These are phyloP conservation scores for Argyresthia albistria DNA, from an alignment of 2,888 invertebrate species.

Conservation along the genomic window DNA sequence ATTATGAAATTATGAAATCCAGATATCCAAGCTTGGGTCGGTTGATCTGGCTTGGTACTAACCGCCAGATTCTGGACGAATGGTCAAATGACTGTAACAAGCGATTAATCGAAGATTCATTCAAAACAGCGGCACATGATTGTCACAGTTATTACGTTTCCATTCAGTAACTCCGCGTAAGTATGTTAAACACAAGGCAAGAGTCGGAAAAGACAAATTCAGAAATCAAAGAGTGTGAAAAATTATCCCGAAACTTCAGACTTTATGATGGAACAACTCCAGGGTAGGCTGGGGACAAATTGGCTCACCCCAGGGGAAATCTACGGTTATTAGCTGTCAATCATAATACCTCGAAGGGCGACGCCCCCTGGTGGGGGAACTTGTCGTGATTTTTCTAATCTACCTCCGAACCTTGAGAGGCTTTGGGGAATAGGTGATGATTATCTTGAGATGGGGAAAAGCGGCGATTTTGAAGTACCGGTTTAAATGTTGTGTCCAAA, in stretches of 20 bases:
- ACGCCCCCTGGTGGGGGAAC: neutral
- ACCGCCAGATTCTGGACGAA: too few species aligned
- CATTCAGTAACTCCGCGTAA: too few species aligned
- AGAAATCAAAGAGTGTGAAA: neutral
- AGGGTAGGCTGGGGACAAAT: constrained; percentile 35
- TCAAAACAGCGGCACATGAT: too few species aligned
- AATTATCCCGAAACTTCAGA: neutral
- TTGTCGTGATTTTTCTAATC: neutral
- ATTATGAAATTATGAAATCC: too few species aligned
- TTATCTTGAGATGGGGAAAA: neutral
- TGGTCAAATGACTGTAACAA: too few species aligned
- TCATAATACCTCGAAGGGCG: constrained; percentile 22
- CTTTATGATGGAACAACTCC: neutral
- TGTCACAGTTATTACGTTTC: too few species aligned
- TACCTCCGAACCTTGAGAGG: neutral
- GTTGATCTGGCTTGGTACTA: too few species aligned
- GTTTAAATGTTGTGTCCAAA: too few species aligned
- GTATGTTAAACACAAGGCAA: too few species aligned
- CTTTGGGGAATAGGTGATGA: neutral
- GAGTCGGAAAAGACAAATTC: too few species aligned
- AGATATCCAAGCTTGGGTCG: too few species aligned
- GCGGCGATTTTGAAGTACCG: neutral
- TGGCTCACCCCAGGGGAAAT: constrained; percentile 50
- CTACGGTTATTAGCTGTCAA: constrained; percentile 63
- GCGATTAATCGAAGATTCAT: too few species aligned